Base-by-base conservation (phyloP, 2,797 vertebrate genomes). In the Ptychobarbus kaznakovi region DNA sequence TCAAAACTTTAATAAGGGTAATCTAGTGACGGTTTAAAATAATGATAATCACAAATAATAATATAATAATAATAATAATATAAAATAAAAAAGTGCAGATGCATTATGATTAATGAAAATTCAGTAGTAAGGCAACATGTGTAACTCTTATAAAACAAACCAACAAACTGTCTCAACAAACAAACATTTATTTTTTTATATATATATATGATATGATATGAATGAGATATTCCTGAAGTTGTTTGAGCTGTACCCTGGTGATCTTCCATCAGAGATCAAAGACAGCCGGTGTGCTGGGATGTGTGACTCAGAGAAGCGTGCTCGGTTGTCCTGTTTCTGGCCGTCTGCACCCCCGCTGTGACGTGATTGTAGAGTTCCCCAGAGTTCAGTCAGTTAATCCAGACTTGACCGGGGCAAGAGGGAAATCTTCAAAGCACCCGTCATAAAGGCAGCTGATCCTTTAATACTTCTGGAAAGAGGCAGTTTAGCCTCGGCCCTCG, bases 301-400 rank as follows among this genome's bases (percentile, higher is more conserved):
- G 85, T 83, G 81, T 81, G 40, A 85, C 32, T 76, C 20, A 70
- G 81, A 78, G 82, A 83, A 66, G 86, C 81, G 18, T 12, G 56
- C 22, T 68, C 61, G n/a, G 32, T 72, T 81, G 44, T 13, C 40
- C 56, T 81, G 51, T 38, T 65, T 72, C 82, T 61, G 74, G 28
- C 68, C 3, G 56, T 46, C 46, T 44, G 42, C 49, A 61, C 40
- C 44, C 56, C 75, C 61, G 87, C 70, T 87, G 89, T 32, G 89
- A 92, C 85, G 58, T 70, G 80, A 84, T 75, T 51, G 87, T 82
- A 66, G 78, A 91, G 92, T 91, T 89, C 90, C 87, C 90, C 90
- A 92, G 89, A 91, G 93, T 93, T 92, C 91, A 92, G 44, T 42
- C 79, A 88, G 86, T 86, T 92, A 91, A 92, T 91, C 89, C 86